Evolutionary conservation across 2,888 invertebrate species (phyloP).

Genomic region (Ethmia dodecea): DNA sequence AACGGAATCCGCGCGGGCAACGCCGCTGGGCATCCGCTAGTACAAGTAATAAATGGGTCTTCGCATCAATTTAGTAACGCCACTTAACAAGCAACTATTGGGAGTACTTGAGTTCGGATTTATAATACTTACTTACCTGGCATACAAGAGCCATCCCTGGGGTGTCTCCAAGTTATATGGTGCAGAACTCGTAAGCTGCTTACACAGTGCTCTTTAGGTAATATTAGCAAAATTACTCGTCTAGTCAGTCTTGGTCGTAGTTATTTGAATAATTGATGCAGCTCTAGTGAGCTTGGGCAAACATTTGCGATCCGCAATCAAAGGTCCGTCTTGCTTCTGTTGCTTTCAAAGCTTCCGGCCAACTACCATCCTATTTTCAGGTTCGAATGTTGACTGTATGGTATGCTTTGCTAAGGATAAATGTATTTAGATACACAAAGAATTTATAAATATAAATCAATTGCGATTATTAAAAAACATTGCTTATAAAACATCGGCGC

Average conservation of each 20-base stretch:
- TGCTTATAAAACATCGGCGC: too few species aligned
- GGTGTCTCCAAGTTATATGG: conserved; percentile 53
- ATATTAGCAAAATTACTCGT: conserved; percentile 64
- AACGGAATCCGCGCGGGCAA: conserved; percentile 1
- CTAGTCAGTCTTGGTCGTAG: conserved; percentile 50
- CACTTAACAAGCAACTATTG: conserved; percentile 31
- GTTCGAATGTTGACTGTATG: too few species aligned
- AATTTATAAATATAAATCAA: too few species aligned
- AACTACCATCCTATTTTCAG: too few species aligned
- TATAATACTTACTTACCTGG: conserved; percentile 41
- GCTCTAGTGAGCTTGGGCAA: conserved; percentile 57
- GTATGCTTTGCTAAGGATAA: too few species aligned
- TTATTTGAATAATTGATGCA: conserved; percentile 72
- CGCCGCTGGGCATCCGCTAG: too few species aligned
- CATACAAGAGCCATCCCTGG: conserved; percentile 36
- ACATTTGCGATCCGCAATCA: conserved; percentile 70
- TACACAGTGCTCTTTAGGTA: conserved; percentile 47
- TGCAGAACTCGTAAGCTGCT: conserved; percentile 66
- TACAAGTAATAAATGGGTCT: conserved; percentile 41
- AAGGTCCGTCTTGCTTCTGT: conserved; percentile 51
- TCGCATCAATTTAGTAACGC: conserved; percentile 54
- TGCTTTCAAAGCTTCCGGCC: too few species aligned
- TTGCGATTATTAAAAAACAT: too few species aligned
- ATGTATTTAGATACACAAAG: too few species aligned
- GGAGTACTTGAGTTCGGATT: conserved; percentile 25